phyloP scores from a whole-genome alignment of 2,113 vertebrate species.

The Erythrocercus mccallii region DNA sequence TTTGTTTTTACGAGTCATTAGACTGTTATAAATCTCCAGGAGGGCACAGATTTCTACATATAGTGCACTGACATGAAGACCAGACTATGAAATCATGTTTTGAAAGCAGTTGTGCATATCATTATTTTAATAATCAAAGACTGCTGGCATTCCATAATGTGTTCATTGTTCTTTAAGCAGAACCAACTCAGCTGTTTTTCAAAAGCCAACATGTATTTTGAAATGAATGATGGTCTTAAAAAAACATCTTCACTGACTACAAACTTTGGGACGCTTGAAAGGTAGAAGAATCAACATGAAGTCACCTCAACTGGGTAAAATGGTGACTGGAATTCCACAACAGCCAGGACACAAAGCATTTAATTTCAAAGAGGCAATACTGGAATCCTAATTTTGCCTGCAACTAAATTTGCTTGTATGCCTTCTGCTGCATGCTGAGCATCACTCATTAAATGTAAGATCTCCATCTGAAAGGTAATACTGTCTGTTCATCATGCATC shows the following conservation, averaged over 20 bases:
- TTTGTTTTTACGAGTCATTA: conserved; percentile 2
- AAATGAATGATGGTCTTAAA: background rate
- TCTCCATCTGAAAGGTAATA: conserved; percentile 5
- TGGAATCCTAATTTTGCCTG: background rate
- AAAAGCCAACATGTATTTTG: background rate
- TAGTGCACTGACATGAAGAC: background rate
- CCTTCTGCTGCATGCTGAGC: background rate
- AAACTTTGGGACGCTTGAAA: background rate
- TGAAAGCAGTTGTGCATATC: background rate
- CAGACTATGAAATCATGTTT: conserved; percentile 17
- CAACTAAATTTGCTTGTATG: background rate
- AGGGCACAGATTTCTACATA: background rate
- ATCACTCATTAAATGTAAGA: background rate
- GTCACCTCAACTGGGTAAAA: background rate
- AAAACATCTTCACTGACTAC: background rate
- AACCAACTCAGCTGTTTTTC: background rate
- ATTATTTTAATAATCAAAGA: conserved; percentile 1
- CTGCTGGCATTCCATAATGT: background rate
- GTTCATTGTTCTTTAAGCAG: background rate
- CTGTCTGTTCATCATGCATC: background rate
- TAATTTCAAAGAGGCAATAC: background rate
- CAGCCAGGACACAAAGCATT: background rate
- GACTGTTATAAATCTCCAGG: background rate
- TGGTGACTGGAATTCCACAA: background rate
- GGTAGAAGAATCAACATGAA: background rate